A percentile compares a stretch with the other conserved stretches of the same genome.
phyloP scores from a whole-genome alignment of 2,888 invertebrate species.

The Bedellia somnulentella region DNA sequence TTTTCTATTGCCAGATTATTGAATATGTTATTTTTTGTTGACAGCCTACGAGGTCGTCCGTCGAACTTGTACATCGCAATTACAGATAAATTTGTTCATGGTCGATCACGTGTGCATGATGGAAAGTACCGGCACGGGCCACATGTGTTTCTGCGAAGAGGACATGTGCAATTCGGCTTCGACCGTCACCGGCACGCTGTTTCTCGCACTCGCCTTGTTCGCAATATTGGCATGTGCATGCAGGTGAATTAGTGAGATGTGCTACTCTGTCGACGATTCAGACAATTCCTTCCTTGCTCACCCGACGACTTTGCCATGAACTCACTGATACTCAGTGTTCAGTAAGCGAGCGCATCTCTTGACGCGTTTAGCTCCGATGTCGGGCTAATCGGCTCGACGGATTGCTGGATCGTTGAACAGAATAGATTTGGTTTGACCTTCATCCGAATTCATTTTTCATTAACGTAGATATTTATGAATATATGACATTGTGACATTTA shows the following conservation, averaged over 20 bases:
- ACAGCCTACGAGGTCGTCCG: conserved; percentile 88
- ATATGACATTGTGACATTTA: too few species aligned
- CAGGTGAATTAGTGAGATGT: conserved; percentile 45
- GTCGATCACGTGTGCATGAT: conserved; percentile 98
- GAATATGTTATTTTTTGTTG: conserved; percentile 15
- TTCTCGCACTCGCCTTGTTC: conserved; percentile 23
- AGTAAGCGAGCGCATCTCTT: too few species aligned
- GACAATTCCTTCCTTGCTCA: too few species aligned
- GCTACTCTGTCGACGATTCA: conserved; percentile 12
- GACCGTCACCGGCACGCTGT: conserved; percentile 23
- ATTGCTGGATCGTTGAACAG: too few species aligned
- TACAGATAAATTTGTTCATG: conserved; percentile 96
- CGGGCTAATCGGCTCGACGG: too few species aligned
- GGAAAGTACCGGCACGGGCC: conserved; percentile 96
- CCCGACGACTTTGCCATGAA: too few species aligned
- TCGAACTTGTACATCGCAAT: conserved; percentile 89
- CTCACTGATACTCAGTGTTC: too few species aligned
- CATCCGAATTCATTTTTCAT: conserved; percentile 7
- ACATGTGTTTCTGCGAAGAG: conserved; percentile 98
- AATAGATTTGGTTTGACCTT: conserved; percentile 8
- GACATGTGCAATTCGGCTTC: conserved; percentile 81
- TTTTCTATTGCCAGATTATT: background rate
- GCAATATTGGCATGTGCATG: conserved; percentile 56
- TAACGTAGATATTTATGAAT: conserved; percentile 5
- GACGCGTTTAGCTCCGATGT: too few species aligned